Conservation (phyloP, 2,888 invertebrate genomes). For the Himalopsyche tibetana region DNA sequence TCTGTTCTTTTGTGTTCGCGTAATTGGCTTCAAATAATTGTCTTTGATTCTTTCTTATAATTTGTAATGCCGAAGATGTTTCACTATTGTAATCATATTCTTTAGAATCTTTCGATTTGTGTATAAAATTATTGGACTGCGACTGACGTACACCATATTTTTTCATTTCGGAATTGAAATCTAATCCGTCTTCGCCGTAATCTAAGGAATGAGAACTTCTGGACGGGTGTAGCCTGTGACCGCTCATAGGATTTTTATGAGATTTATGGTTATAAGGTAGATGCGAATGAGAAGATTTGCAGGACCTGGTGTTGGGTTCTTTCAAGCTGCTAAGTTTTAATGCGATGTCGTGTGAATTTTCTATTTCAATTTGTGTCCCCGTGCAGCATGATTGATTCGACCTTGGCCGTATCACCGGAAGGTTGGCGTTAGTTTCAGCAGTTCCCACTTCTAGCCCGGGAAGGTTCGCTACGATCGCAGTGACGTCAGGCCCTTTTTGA, state of each 20-base stretch:
- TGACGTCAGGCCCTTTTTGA: conserved; percentile 88
- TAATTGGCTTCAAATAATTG: conserved; percentile 76
- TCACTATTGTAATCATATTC: conserved; percentile 78
- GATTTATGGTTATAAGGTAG: conserved; percentile 61
- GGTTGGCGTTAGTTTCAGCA: conserved; percentile 70
- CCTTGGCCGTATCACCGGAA: conserved; percentile 76
- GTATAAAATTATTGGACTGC: conserved; percentile 74
- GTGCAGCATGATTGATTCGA: conserved; percentile 79
- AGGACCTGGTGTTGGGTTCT: conserved; percentile 55
- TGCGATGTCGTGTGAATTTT: conserved; percentile 56
- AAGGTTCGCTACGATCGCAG: conserved; percentile 82
- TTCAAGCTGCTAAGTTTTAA: conserved; percentile 59
- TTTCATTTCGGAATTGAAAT: conserved; percentile 67
- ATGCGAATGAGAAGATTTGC: conserved; percentile 49
- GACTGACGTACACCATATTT: conserved; percentile 73
- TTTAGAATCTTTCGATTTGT: conserved; percentile 67
- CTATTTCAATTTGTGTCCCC: conserved; percentile 73
- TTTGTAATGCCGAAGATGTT: conserved; percentile 77
- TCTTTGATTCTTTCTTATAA: conserved; percentile 79
- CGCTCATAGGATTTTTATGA: conserved; percentile 69
- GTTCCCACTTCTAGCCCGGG: conserved; percentile 76
- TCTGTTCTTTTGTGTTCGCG: conserved; percentile 71
- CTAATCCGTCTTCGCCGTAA: conserved; percentile 69
- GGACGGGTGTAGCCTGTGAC: conserved; percentile 70
- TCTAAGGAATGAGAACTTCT: conserved; percentile 75